These are phyloP conservation scores for Papilio gigon DNA, from an alignment of 2,888 invertebrate genomes.

Conservation along the genomic window DNA sequence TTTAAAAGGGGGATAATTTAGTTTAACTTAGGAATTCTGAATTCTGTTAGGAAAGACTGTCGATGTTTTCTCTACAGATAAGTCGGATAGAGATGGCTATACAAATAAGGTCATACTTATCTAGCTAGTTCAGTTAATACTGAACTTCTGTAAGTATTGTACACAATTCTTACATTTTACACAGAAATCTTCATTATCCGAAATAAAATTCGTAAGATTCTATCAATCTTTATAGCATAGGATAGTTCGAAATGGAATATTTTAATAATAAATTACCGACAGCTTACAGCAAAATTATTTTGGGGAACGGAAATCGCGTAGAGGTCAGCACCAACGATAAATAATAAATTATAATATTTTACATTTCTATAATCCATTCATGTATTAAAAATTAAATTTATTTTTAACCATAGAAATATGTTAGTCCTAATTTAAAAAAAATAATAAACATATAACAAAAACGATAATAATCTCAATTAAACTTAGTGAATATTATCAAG, in stretches of 20 bases:
- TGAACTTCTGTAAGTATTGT: too few species aligned
- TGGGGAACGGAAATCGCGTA: neutral
- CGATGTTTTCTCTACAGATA: too few species aligned
- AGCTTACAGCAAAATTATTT: neutral
- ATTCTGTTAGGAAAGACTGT: too few species aligned
- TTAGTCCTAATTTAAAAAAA: neutral
- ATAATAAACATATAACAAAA: neutral
- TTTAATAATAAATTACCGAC: slow-evolving; percentile 15
- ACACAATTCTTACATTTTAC: neutral
- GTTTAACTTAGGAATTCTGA: too few species aligned
- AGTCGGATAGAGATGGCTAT: neutral
- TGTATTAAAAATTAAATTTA: neutral
- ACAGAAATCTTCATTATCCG: neutral
- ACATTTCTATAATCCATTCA: neutral
- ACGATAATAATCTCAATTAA: neutral
- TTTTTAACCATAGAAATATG: neutral
- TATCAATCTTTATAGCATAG: neutral
- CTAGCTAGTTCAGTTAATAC: too few species aligned
- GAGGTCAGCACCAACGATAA: slow-evolving; percentile 10
- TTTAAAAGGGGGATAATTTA: too few species aligned
- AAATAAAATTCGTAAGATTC: slow-evolving; percentile 1
- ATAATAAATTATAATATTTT: neutral
- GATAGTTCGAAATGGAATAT: slow-evolving; percentile 11
- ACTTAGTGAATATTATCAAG: neutral
- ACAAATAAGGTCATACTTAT: too few species aligned